These are phyloP conservation scores for Hemitrygon akajei DNA, from an alignment of 2,797 vertebrate species.

Conservation along the genomic window DNA sequence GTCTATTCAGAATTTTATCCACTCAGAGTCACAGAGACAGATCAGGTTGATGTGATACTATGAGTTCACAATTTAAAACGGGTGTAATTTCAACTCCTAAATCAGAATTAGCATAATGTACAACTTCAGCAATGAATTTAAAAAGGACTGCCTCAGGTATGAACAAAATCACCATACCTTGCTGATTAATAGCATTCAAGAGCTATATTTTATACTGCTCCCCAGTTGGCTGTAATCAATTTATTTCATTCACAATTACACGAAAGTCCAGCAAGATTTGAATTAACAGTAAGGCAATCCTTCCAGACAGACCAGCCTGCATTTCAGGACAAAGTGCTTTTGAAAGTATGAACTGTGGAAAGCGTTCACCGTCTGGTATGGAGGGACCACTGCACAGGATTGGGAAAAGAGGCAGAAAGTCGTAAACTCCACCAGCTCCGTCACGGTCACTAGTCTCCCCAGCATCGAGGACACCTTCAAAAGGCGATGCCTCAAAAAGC, in stretches of 20 bases:
- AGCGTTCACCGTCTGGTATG: too few species aligned
- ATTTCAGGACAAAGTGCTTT: neutral
- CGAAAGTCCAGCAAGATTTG: neutral
- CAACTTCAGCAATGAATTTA: neutral
- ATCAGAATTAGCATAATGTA: neutral
- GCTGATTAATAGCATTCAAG: neutral
- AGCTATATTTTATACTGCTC: too few species aligned
- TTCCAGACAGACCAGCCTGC: too few species aligned
- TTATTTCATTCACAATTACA: neutral
- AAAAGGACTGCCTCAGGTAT: neutral
- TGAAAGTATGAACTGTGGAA: neutral
- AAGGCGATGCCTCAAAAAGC: too few species aligned
- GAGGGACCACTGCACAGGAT: too few species aligned
- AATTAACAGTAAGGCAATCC: neutral
- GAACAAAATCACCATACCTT: neutral
- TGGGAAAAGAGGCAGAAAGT: too few species aligned
- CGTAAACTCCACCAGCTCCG: too few species aligned
- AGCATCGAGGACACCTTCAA: too few species aligned
- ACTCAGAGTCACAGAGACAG: neutral
- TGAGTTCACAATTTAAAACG: neutral
- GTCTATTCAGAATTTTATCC: neutral
- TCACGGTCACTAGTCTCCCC: too few species aligned
- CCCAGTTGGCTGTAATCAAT: neutral
- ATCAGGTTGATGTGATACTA: too few species aligned
- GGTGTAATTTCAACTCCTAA: constrained; percentile 6